A percentile compares a stretch with the other conserved stretches of the same genome.
These are phyloP conservation scores for Zaprionus inermis DNA, from an alignment of 1,140 invertebrate species.

Conservation along the genomic window DNA sequence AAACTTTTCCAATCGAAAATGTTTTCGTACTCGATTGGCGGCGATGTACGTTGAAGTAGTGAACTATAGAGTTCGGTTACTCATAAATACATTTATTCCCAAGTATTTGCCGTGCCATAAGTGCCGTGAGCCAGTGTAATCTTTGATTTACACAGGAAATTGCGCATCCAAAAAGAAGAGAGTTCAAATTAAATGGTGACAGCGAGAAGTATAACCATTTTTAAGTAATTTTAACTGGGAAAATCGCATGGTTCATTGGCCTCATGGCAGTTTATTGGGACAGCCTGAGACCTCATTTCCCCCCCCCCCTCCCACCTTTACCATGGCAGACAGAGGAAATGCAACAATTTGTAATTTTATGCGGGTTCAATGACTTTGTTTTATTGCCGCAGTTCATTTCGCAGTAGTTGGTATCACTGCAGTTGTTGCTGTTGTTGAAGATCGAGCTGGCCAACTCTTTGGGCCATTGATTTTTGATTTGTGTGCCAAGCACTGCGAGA, in stretches of 20 bases:
- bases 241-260: constrained; percentile 56
- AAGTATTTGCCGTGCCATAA: constrained; percentile 39
- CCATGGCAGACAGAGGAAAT: constrained; percentile 43
- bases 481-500: constrained; percentile 22
- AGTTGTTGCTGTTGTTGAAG: constrained; percentile 18
- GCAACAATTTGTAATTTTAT: constrained; percentile 67
- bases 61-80: constrained; percentile 25
- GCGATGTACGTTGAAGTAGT: constrained; percentile 10
- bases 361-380: constrained; percentile 63
- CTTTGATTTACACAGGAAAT: constrained; percentile 66
- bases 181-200: constrained; percentile 16
- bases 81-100: constrained; percentile 52
- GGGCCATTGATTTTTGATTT: constrained; percentile 53
- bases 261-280: constrained; percentile 36
- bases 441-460: constrained; percentile 32
- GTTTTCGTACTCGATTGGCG: constrained; percentile 63
- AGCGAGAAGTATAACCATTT: constrained; percentile 5
- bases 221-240: constrained; percentile 3
- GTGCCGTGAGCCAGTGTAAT: constrained; percentile 38
- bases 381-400: not conserved
- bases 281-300: constrained; percentile 41
- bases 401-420: constrained; percentile 12
- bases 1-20: constrained; percentile 74
- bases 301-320: too few species aligned
- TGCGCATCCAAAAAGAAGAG: constrained; percentile 7